Evolutionary conservation across 35 echinoderm and acorn worm species (phyloP).

Genomic region (Heliocidaris tuberculata): DNA sequence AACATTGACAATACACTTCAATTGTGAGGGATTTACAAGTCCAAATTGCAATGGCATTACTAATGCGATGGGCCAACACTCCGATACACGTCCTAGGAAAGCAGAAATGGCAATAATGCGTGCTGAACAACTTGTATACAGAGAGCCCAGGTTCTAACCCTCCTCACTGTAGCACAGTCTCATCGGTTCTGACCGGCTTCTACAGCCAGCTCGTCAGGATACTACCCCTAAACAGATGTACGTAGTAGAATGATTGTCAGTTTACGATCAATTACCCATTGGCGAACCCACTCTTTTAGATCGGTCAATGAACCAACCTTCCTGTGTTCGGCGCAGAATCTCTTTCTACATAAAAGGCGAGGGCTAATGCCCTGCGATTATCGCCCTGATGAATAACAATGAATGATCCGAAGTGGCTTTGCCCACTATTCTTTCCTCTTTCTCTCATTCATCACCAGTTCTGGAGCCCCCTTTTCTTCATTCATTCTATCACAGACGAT

Average conservation of each 20-base stretch:
- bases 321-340: background rate
- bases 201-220: background rate
- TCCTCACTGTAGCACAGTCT: background rate
- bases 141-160: background rate
- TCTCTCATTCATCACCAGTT: background rate
- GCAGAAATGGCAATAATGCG: background rate
- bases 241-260: background rate
- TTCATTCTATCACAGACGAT: background rate
- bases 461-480: background rate
- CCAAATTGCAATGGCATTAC: background rate
- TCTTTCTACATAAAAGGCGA: background rate
- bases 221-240: background rate
- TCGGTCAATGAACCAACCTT: constrained; percentile 25
- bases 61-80: background rate
- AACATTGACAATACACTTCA: background rate
- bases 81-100: background rate
- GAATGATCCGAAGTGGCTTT: constrained; percentile 15
- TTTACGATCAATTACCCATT: constrained; percentile 41
- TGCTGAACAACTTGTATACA: no score
- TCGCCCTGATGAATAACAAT: constrained; percentile 33
- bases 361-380: constrained; percentile 20
- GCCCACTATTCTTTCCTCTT: background rate
- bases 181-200: background rate
- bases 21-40: background rate
- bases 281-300: background rate